Evolutionary conservation across 2,888 invertebrate species (phyloP), one percentile per base, ranked within the genome.

Genomic region (Yponomeuta plumbellus): DNA sequence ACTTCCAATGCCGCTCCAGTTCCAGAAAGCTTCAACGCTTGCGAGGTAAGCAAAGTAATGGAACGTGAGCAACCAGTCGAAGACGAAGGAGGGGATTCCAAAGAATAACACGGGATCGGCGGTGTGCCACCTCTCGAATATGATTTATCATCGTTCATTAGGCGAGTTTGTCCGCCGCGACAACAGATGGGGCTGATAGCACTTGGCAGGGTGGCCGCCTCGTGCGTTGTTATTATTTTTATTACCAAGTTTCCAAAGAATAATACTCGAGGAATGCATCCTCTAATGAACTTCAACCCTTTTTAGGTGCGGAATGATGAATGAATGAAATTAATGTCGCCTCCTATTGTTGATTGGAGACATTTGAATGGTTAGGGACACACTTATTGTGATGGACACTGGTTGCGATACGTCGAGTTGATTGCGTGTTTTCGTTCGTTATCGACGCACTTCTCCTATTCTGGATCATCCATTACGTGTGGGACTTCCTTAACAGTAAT

Each of bases 101-200:
- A 80, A 80, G 80, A 81, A 82, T 80, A 79, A 77, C 79, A 76
- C 76, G 83, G 82, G 22, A 79, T 77, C 77, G 76, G 81, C 78
- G 76, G 77, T 80, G 79, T 85, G 87, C 86, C 84, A 86, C 86
- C 87, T 89, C 88, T 91, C 90, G 90, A 91, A 90, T 91, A 91
- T 91, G 91, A 91, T 91, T 91, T 90, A 91, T 91, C 90, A 91
- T 91, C 90, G 90, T 91, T 91, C 90, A 91, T 91, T 91, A 91
- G 88, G 87, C 84, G 90, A 91, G 90, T 91, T 91, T 91, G 90
- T 91, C 90, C 90, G 88, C 88, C 86, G 81, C 90, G 90, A 90
- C 90, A 91, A 91, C 90, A 91, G 90, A 91, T 91, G 90, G 90
- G 86, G 90, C 90, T 88, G 91, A 91, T 91, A 91, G 86, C 88